phyloP scores from a whole-genome alignment of 2,113 vertebrate genomes.

The Bos indicus region DNA sequence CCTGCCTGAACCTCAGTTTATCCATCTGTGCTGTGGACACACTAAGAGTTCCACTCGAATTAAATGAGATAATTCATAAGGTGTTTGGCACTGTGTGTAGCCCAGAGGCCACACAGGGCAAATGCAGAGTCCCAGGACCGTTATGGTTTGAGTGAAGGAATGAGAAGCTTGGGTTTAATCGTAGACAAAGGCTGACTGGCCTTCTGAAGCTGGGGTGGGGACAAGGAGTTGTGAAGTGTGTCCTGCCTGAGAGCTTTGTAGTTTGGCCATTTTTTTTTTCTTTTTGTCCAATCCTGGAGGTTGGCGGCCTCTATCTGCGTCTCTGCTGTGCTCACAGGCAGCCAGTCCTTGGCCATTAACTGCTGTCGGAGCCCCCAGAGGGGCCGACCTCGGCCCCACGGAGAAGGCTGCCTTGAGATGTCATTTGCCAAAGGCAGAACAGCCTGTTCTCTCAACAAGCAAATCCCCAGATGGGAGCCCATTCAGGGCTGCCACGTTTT shows the following conservation, averaged over 20 bases:
- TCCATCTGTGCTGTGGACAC: not conserved
- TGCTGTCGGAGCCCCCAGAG: not conserved
- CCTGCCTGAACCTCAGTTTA: not conserved
- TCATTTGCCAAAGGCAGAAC: constrained; percentile 24
- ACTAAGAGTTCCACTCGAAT: not conserved
- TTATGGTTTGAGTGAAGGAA: not conserved
- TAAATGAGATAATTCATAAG: not conserved
- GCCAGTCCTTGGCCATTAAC: not conserved
- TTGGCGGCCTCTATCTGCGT: not conserved
- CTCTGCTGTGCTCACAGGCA: not conserved
- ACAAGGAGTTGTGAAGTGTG: fast-evolving
- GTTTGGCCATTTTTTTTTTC: not conserved
- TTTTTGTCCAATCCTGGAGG: not conserved
- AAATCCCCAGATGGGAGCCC: constrained; percentile 45
- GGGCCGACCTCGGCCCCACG: not conserved
- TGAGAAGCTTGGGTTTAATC: not conserved
- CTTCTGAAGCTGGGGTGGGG: not conserved
- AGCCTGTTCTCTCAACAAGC: constrained; percentile 3
- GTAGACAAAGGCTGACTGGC: not conserved
- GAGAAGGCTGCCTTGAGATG: not conserved
- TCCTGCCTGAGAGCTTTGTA: not conserved
- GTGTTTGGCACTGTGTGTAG: fast-evolving
- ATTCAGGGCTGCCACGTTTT: constrained; percentile 39
- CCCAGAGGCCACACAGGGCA: fast-evolving
- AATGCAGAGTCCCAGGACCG: fast-evolving